Percentiles rank a stretch among this genome's conserved stretches.
Evolutionary conservation across 2,113 vertebrate genomes (phyloP).

Genomic region (Psilopogon haemacephalus): DNA sequence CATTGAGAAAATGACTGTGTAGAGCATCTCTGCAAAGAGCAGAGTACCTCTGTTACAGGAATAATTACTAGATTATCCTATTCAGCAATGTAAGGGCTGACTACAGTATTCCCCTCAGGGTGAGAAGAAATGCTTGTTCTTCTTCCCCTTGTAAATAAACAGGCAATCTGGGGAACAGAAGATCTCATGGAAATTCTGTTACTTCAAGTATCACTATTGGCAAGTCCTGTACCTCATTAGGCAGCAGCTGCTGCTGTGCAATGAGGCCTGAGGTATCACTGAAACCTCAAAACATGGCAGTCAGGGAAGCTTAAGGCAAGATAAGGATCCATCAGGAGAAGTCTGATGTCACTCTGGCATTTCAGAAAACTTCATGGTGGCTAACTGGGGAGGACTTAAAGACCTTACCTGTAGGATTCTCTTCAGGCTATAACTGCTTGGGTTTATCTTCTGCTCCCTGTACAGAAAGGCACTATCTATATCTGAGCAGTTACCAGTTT

Average conservation of each 20-base stretch:
- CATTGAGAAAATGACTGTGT: neutral
- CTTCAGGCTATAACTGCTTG: neutral
- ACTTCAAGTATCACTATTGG: neutral
- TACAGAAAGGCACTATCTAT: neutral
- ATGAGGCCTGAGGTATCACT: neutral
- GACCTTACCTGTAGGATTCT: neutral
- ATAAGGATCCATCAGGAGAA: neutral
- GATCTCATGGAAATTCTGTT: neutral
- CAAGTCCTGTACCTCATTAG: neutral
- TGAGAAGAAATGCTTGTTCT: neutral
- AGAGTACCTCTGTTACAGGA: neutral
- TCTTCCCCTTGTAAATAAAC: neutral
- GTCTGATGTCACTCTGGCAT: neutral
- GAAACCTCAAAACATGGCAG: neutral
- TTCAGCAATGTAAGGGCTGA: neutral
- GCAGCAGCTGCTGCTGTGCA: neutral
- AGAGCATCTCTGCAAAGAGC: neutral
- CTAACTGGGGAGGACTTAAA: neutral
- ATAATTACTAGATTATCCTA: neutral
- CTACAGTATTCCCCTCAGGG: neutral
- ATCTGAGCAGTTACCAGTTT: neutral
- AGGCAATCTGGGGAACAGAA: neutral
- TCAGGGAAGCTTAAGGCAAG: neutral
- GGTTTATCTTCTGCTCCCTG: neutral
- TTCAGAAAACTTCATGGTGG: neutral